phyloP scores from a whole-genome alignment of 2,888 invertebrate genomes.

The Odiellus spinosus region DNA sequence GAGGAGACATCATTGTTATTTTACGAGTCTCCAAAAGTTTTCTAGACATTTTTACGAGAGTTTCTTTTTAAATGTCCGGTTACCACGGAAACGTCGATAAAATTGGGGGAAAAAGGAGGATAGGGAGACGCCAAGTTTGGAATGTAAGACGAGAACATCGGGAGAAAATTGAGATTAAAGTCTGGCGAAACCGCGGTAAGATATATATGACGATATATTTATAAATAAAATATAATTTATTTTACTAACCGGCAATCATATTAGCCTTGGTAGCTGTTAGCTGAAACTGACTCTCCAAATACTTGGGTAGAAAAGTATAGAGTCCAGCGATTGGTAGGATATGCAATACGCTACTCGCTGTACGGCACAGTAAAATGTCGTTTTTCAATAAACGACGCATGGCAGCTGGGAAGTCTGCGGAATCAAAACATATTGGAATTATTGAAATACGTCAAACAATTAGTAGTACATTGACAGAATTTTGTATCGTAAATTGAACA shows the following conservation, averaged over 20 bases:
- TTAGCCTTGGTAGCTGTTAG: slow-evolving; percentile 75
- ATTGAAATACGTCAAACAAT: not conserved
- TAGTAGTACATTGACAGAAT: not conserved
- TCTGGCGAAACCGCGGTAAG: too few relatives aligned
- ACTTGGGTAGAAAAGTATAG: slow-evolving; percentile 83
- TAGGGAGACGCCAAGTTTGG: too few relatives aligned
- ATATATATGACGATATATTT: too few relatives aligned
- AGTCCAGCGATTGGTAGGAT: slow-evolving; percentile 78
- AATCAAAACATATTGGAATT: not conserved
- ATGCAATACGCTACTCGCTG: slow-evolving; percentile 76
- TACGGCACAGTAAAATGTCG: slow-evolving; percentile 78
- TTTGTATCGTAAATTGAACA: too few relatives aligned
- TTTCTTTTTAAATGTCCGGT: too few relatives aligned
- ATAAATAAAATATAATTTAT: not conserved
- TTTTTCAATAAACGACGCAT: slow-evolving; percentile 66
- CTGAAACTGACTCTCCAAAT: slow-evolving; percentile 79
- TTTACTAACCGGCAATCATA: slow-evolving; percentile 58
- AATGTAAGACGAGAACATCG: too few relatives aligned
- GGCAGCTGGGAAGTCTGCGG: slow-evolving; percentile 53
- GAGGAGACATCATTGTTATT: too few relatives aligned
- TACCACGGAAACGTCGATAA: too few relatives aligned
- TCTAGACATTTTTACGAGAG: too few relatives aligned
- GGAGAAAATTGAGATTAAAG: too few relatives aligned
- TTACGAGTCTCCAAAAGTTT: too few relatives aligned
- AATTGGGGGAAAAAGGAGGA: too few relatives aligned